Evolutionary conservation across 1,140 invertebrate genomes (phyloP).

Genomic region (Pachypsylla venusta): DNA sequence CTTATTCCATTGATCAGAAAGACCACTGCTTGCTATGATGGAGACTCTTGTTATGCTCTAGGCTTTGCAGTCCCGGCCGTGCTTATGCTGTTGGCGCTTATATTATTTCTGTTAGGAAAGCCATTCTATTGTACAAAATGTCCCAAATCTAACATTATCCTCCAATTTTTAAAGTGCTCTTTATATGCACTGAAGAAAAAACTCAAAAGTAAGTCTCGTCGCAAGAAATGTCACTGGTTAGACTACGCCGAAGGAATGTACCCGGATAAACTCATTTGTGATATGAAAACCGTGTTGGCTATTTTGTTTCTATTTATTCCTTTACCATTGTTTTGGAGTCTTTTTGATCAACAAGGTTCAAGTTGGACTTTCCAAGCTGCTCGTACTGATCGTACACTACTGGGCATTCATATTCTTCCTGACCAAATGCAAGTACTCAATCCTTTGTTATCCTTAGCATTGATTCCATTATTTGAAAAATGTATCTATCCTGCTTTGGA

Average conservation of each 20-base stretch:
- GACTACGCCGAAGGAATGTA: conserved; percentile 58
- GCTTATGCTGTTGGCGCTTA: conserved; percentile 45
- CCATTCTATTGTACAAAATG: background rate
- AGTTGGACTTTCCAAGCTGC: conserved; percentile 90
- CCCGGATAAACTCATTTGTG: conserved; percentile 46
- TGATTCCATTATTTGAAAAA: conserved; percentile 77
- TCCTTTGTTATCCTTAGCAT: conserved; percentile 64
- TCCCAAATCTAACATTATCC: conserved; percentile 4
- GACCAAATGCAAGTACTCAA: conserved; percentile 86
- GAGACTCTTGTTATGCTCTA: conserved; percentile 56
- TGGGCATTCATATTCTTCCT: conserved; percentile 50
- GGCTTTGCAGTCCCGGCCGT: conserved; percentile 61
- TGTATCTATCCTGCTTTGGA: conserved; percentile 45
- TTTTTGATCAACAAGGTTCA: conserved; percentile 80
- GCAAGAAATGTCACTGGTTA: conserved; percentile 54
- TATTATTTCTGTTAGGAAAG: conserved; percentile 4
- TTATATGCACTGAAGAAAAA: conserved; percentile 29
- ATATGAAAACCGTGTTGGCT: conserved; percentile 55
- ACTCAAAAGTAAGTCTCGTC: conserved; percentile 31
- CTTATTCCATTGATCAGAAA: conserved; percentile 54
- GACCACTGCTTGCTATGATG: conserved; percentile 51
- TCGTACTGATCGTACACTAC: conserved; percentile 69
- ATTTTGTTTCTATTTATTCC: conserved; percentile 66
- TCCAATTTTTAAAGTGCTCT: conserved; percentile 11
- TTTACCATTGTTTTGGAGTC: conserved; percentile 77